A percentile compares a stretch with the other conserved stretches of the same genome.
Evolutionary conservation across 2,888 invertebrate species (phyloP).

Genomic region (Drosophila kanekoi): DNA sequence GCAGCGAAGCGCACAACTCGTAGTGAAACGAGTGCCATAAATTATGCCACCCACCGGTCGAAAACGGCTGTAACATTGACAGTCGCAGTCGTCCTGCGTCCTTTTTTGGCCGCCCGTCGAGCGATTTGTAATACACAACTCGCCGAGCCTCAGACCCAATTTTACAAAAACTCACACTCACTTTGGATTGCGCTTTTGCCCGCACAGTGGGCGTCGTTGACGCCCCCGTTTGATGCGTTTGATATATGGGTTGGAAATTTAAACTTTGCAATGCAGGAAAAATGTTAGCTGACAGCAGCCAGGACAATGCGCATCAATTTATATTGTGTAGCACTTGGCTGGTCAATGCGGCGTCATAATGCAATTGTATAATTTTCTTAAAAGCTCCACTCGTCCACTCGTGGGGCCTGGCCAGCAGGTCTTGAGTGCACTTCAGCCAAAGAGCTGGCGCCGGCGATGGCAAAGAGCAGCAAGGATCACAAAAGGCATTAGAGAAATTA

Average conservation of each 20-base stretch:
- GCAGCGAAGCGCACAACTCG: slow-evolving; percentile 56
- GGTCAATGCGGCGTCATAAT: slow-evolving; percentile 77
- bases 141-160: slow-evolving; percentile 31
- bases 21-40: slow-evolving; percentile 65
- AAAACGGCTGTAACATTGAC: slow-evolving; percentile 51
- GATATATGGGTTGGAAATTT: slow-evolving; percentile 71
- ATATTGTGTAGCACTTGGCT: slow-evolving; percentile 58
- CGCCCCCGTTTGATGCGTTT: slow-evolving; percentile 53
- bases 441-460: slow-evolving; percentile 12
- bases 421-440: slow-evolving; percentile 53
- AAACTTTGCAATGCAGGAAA: slow-evolving; percentile 53
- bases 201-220: slow-evolving; percentile 36
- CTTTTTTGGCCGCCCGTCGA: slow-evolving; percentile 72
- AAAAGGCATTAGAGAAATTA: slow-evolving; percentile 72
- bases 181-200: slow-evolving; percentile 77
- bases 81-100: slow-evolving; percentile 39
- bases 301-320: slow-evolving; percentile 58
- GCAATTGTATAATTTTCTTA: slow-evolving; percentile 80
- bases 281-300: slow-evolving; percentile 15
- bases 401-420: slow-evolving; percentile 24
- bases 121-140: slow-evolving; percentile 82
- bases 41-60: slow-evolving; percentile 78
- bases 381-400: slow-evolving; percentile 57
- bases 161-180: background rate
- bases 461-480: slow-evolving; percentile 49